Evolutionary conservation across 2,113 vertebrate genomes (phyloP).

Genomic region (Macquaria ambigua): DNA sequence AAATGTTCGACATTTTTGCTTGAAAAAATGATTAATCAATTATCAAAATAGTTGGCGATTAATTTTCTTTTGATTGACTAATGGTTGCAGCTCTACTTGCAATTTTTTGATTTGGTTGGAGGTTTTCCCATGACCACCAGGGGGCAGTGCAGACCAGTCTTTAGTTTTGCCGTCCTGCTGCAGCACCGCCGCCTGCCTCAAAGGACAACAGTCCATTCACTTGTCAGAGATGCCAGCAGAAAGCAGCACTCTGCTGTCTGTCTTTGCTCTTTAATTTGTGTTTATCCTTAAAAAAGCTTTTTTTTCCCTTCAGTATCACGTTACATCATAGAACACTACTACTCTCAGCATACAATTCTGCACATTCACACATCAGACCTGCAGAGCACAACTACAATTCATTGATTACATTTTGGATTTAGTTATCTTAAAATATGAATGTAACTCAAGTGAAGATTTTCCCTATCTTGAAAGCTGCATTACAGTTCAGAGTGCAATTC

Average conservation of each 20-base stretch:
- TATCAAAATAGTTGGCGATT: too few relatives aligned
- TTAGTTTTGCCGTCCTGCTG: background rate
- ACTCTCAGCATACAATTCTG: background rate
- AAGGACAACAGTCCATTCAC: background rate
- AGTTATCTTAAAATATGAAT: background rate
- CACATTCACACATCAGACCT: background rate
- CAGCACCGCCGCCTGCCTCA: background rate
- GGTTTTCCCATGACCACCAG: slow-evolving; percentile 48
- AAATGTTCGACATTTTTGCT: too few relatives aligned
- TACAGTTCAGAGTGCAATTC: background rate
- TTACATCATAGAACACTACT: too few relatives aligned
- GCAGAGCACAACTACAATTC: background rate
- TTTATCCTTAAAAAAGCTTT: background rate
- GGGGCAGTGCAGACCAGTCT: slow-evolving; percentile 60
- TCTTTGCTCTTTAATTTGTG: background rate
- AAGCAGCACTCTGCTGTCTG: background rate
- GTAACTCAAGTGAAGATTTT: background rate
- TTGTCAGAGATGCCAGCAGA: background rate
- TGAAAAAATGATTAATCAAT: too few relatives aligned
- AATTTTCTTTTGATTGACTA: too few relatives aligned
- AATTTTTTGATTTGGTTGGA: background rate
- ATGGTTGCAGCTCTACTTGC: background rate
- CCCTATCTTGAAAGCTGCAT: background rate
- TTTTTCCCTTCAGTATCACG: background rate
- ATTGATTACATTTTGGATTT: background rate